Evolutionary conservation across 2,888 invertebrate species (phyloP).

Genomic region (Glyphotaelius pellucidus): DNA sequence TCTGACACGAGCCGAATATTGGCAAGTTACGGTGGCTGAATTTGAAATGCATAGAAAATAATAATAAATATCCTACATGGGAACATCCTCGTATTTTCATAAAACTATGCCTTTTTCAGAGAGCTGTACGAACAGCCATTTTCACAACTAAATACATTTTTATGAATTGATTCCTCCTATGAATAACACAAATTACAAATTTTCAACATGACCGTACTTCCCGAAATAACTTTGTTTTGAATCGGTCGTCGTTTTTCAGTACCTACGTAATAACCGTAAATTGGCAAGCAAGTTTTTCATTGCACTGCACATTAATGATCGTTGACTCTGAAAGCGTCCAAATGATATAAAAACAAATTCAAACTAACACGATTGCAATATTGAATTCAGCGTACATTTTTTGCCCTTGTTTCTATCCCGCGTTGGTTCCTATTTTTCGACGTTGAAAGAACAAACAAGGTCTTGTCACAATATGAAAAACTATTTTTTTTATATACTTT

Average conservation of each 20-base stretch:
- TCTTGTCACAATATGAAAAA: too few relatives aligned
- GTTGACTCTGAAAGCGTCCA: not conserved
- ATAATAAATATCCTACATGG: too few relatives aligned
- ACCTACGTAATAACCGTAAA: not conserved
- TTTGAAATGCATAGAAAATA: too few relatives aligned
- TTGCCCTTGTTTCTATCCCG: not conserved
- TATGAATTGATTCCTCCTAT: not conserved
- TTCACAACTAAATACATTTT: not conserved
- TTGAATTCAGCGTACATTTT: not conserved
- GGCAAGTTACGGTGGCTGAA: too few relatives aligned
- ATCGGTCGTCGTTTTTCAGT: not conserved
- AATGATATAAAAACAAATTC: constrained; percentile 9
- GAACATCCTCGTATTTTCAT: too few relatives aligned
- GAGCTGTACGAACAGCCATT: not conserved
- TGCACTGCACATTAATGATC: not conserved
- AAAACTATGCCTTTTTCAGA: not conserved
- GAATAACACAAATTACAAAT: not conserved
- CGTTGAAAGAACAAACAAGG: too few relatives aligned
- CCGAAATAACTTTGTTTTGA: not conserved
- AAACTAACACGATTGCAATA: not conserved
- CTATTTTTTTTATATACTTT: too few relatives aligned
- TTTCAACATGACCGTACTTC: not conserved
- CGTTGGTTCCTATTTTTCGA: not conserved
- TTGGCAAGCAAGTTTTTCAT: not conserved
- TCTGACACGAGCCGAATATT: too few relatives aligned